Evolutionary conservation across 2,888 invertebrate genomes (phyloP).

Genomic region (Dasypolia templi): DNA sequence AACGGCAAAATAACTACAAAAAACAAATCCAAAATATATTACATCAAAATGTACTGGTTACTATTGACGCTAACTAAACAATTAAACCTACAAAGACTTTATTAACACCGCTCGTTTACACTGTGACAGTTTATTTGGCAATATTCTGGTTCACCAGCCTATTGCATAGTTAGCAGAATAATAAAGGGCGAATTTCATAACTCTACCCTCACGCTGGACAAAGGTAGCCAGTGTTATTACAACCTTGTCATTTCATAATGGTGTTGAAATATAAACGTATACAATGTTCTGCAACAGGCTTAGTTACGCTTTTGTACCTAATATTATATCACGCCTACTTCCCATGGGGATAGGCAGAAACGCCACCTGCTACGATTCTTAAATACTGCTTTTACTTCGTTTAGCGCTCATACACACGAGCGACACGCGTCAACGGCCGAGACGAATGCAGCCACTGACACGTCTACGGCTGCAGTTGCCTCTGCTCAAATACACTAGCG

Average conservation of each 20-base stretch:
- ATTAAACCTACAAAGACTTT: neutral
- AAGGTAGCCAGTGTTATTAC: constrained; percentile 27
- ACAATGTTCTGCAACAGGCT: neutral
- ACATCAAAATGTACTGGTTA: no score
- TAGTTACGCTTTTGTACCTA: neutral
- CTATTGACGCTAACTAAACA: neutral
- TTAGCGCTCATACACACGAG: no score
- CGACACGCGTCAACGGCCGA: no score
- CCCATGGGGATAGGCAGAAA: neutral
- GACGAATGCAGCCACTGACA: no score
- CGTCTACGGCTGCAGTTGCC: no score
- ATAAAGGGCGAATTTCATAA: constrained; percentile 20
- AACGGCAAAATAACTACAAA: neutral
- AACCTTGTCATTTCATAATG: constrained; percentile 21
- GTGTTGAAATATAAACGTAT: constrained; percentile 3
- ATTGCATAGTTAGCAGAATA: constrained; percentile 29
- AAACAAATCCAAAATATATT: neutral
- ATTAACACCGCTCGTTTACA: neutral
- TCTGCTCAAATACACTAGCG: no score
- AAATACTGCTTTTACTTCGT: neutral
- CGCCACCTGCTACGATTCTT: neutral
- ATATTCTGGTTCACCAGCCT: constrained; percentile 22
- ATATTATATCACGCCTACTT: neutral
- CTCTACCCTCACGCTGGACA: constrained; percentile 20
- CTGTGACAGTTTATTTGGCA: constrained; percentile 5